Percentiles rank a stretch among this genome's conserved stretches.
Evolutionary conservation across 2,888 invertebrate species (phyloP).

Genomic region (Oscheius sp.): DNA sequence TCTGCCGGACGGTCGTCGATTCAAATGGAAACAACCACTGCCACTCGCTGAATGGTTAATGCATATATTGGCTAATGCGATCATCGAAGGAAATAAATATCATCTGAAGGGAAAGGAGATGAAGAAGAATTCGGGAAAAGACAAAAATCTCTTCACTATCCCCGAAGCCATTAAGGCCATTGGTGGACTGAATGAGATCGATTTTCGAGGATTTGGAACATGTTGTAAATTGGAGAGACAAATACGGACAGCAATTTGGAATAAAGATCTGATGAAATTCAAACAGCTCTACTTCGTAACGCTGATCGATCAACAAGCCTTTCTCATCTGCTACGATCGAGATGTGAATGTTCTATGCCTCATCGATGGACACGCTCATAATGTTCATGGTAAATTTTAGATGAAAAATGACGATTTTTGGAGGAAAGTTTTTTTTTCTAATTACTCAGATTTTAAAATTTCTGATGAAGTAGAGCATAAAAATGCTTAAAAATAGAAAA

Average conservation of each 20-base stretch:
- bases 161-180: neutral
- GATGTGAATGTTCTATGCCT: neutral
- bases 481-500: too few relatives aligned
- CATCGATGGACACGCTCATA: slow-evolving; percentile 16
- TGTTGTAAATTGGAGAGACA: neutral
- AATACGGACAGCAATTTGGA: neutral
- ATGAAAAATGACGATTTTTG: too few relatives aligned
- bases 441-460: too few relatives aligned
- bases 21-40: neutral
- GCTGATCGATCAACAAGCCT: neutral
- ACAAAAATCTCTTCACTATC: slow-evolving; percentile 1
- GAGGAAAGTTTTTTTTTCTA: too few relatives aligned
- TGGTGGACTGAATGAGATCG: neutral
- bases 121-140: neutral
- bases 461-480: too few relatives aligned
- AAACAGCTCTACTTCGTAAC: slow-evolving; percentile 2
- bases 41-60: neutral
- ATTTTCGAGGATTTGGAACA: neutral
- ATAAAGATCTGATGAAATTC: neutral
- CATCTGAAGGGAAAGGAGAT: neutral
- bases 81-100: slow-evolving; percentile 3
- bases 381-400: neutral
- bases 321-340: neutral
- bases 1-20: neutral
- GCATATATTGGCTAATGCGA: neutral